Evolutionary conservation across 2,797 vertebrate genomes (phyloP).

Genomic region (Falco naumanni): DNA sequence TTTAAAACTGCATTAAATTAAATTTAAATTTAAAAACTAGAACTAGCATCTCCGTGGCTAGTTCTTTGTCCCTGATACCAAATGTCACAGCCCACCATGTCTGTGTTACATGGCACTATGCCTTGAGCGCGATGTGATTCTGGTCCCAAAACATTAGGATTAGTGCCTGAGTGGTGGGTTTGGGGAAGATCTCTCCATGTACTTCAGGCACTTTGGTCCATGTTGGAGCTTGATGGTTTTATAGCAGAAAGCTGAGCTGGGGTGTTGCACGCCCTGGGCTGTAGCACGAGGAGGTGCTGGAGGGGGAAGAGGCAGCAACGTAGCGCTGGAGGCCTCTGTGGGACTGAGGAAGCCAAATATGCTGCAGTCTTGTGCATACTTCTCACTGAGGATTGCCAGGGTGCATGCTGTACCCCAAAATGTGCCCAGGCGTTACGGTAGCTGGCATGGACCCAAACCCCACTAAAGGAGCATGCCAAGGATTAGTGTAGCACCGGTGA

Average conservation of each 20-base stretch:
- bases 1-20: not conserved
- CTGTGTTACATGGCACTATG: not conserved
- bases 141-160: not conserved
- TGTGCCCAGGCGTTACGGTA: not conserved
- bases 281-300: not conserved
- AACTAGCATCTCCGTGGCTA: not conserved
- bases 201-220: not conserved
- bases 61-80: not conserved
- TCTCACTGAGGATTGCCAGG: not conserved
- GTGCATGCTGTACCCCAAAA: not conserved
- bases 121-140: accelerated
- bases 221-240: not conserved
- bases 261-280: not conserved
- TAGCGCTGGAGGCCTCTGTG: not conserved
- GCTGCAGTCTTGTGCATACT: not conserved
- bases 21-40: not conserved
- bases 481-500: not conserved
- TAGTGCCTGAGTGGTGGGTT: not conserved
- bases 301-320: not conserved
- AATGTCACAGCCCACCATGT: not conserved
- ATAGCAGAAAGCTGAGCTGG: not conserved
- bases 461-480: not conserved
- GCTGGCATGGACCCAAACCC: not conserved
- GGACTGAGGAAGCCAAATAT: not conserved
- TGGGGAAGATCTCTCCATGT: not conserved